phyloP scores from a whole-genome alignment of 1,140 invertebrate species.

The Mya arenaria region DNA sequence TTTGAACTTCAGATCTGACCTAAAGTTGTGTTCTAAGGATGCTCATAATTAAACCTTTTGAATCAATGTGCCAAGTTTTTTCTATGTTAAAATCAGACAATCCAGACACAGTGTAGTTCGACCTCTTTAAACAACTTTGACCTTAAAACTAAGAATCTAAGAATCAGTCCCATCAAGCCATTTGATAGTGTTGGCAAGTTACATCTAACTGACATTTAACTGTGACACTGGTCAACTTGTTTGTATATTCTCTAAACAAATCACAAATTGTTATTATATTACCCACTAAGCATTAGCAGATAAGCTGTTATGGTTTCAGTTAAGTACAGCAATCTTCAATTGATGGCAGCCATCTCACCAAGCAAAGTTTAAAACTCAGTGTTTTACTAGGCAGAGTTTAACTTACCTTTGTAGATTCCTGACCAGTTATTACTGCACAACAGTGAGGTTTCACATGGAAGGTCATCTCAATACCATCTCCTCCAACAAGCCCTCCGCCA shows the following conservation, averaged over 20 bases:
- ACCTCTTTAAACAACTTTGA: too few relatives aligned
- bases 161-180: too few relatives aligned
- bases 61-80: not conserved
- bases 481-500: constrained; percentile 76
- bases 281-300: not conserved
- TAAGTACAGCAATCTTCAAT: not conserved
- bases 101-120: too few relatives aligned
- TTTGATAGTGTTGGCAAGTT: too few relatives aligned
- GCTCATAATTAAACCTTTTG: not conserved
- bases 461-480: constrained; percentile 65
- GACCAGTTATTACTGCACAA: constrained; percentile 69
- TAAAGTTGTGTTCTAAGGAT: not conserved
- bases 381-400: not conserved
- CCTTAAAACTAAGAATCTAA: too few relatives aligned
- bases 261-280: not conserved
- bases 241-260: not conserved
- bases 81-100: too few relatives aligned
- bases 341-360: not conserved
- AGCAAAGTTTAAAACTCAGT: not conserved
- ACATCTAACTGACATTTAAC: not conserved
- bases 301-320: not conserved
- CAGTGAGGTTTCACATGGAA: constrained; percentile 62
- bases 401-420: constrained; percentile 74
- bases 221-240: not conserved
- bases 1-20: not conserved